Base-by-base conservation (phyloP, 2,888 invertebrate species). In the Trachelus iudaicus region DNA sequence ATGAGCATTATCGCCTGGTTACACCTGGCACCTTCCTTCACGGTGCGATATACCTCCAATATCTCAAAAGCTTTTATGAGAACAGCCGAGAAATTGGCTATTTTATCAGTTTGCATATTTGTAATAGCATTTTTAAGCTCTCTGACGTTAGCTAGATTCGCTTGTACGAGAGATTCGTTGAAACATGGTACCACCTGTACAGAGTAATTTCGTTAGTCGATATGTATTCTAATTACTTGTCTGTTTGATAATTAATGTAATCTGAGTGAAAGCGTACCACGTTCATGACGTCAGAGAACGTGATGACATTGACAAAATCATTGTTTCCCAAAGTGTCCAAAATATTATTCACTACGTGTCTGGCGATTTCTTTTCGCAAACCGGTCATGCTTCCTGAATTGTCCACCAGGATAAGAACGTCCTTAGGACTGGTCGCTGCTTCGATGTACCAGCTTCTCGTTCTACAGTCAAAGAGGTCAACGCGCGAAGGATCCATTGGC, bases 1-100 rank as follows among this genome's bases (percentile, higher is more conserved):
- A 99, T 95, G 85, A 99, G 93, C 99, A 99, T 99, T 88, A 99
- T 99, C 40, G 98, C 99, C 93, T 98, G 96, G 92, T 97, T 98
- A 89, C 94, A 94, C 83, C 93, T 93, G 71, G 96, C 95, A 73
- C 96, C 96, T 73, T 94, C 94, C 75, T 93, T 93, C 82, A 93
- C 94, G 35, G 92, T 92, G 83, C 95, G 93, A 87, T 94, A 94
- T 74, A 93, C 92, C 91, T 94, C 94, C 80, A 99, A 94, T 71
- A 98, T 93, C 87, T 97, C 96, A 92, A 99, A 99, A 0, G 99
- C 99, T 85, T 95, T 95, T 23, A 95, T 96, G 76, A 99, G 93
- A 13, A 98, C 98, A 80, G 95, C 94, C 35, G 97, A 96, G 92
- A 98, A 99, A 91, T 99, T 98, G 30, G 99, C 99, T 87, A 98